A percentile compares a stretch with the other conserved stretches of the same genome.
phyloP scores from a whole-genome alignment of 2,888 invertebrate species.

The Odontocolon sp. region DNA sequence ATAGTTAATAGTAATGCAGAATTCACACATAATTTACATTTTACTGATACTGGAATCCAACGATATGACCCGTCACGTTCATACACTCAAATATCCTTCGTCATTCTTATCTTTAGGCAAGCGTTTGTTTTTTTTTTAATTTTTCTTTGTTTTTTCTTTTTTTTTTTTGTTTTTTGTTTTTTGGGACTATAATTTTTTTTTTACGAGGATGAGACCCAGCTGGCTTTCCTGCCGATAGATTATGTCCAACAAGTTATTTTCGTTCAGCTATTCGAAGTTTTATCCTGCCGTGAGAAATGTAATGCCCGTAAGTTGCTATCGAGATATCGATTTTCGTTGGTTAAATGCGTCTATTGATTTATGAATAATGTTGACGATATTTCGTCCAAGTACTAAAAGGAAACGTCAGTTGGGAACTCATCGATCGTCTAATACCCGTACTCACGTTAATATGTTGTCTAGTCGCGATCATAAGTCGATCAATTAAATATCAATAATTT shows the following conservation, averaged over 20 bases:
- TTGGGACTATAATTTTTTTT: too few relatives aligned
- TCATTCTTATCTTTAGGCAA: constrained; percentile 42
- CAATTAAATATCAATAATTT: constrained; percentile 51
- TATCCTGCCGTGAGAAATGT: constrained; percentile 24
- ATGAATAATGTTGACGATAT: too few relatives aligned
- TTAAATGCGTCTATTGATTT: too few relatives aligned
- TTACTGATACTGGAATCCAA: constrained; percentile 42
- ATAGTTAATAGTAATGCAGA: not conserved
- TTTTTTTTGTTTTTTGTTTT: too few relatives aligned
- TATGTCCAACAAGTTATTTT: constrained; percentile 24
- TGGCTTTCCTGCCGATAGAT: constrained; percentile 36
- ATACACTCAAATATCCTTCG: not conserved
- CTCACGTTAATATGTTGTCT: constrained; percentile 17
- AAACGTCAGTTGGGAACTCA: constrained; percentile 50
- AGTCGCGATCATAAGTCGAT: constrained; percentile 6
- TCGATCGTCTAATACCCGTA: constrained; percentile 56
- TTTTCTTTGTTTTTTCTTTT: constrained; percentile 9
- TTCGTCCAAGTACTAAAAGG: constrained; percentile 30
- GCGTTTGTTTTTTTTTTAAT: constrained; percentile 38
- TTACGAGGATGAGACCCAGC: constrained; percentile 38
- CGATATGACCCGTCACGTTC: constrained; percentile 30
- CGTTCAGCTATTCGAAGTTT: constrained; percentile 3
- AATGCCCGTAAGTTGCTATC: constrained; percentile 39
- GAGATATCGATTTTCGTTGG: constrained; percentile 12
- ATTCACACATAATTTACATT: constrained; percentile 37